A percentile compares a stretch with the other conserved stretches of the same genome.
These are phyloP conservation scores for Drosophila ogumai DNA, from an alignment of 1,140 invertebrate genomes.

Conservation along the genomic window DNA sequence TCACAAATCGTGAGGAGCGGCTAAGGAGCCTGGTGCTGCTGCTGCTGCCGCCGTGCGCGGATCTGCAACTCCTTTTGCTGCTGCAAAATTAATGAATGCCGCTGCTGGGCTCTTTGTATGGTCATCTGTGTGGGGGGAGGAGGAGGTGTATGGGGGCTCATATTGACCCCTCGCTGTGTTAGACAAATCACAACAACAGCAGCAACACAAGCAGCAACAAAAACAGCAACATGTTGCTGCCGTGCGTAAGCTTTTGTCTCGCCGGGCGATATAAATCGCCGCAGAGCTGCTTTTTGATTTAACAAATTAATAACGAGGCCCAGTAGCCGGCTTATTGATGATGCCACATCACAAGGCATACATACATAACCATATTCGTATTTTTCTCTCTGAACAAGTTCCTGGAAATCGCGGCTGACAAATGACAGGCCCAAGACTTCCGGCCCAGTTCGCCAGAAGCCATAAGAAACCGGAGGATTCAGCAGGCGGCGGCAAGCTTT, in stretches of 20 bases:
- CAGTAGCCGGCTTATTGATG: slow-evolving; percentile 80
- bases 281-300: slow-evolving; percentile 76
- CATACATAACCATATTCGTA: slow-evolving; percentile 17
- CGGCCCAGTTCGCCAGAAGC: slow-evolving; percentile 75
- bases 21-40: slow-evolving; percentile 21
- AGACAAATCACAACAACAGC: slow-evolving; percentile 81
- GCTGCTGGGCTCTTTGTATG: slow-evolving; percentile 67
- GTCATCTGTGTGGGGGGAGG: slow-evolving; percentile 10
- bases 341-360: slow-evolving; percentile 53
- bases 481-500: slow-evolving; percentile 63
- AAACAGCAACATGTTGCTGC: slow-evolving; percentile 56
- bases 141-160: slow-evolving; percentile 31
- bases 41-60: slow-evolving; percentile 27
- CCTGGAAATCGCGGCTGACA: slow-evolving; percentile 70
- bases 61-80: slow-evolving; percentile 40
- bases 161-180: slow-evolving; percentile 82
- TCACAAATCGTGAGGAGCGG: slow-evolving; percentile 73
- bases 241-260: slow-evolving; percentile 74
- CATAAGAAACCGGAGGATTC: slow-evolving; percentile 15
- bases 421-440: slow-evolving; percentile 77
- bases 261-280: slow-evolving; percentile 73
- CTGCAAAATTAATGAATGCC: slow-evolving; percentile 80
- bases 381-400: slow-evolving; percentile 34
- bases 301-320: slow-evolving; percentile 80
- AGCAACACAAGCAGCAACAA: slow-evolving; percentile 44